phyloP scores from a whole-genome alignment of 2,888 invertebrate genomes.

The Drosophila vallismaia region DNA sequence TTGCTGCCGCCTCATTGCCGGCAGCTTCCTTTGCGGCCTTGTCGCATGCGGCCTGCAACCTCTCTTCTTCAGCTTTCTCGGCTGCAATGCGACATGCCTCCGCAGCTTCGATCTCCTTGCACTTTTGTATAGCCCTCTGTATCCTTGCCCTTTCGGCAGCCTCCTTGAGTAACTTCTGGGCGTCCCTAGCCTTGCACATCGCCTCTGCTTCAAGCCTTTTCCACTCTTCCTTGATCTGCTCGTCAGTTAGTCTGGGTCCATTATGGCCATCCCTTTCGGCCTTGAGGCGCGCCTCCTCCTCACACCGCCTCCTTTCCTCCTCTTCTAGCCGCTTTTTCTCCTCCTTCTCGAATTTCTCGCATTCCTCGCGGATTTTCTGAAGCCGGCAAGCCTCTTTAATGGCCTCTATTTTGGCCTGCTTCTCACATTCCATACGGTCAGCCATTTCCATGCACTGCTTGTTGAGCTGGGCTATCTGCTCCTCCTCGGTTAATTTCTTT shows the following conservation, averaged over 20 bases:
- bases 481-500: not conserved
- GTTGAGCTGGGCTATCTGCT: slow-evolving; percentile 22
- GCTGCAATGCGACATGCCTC: slow-evolving; percentile 19
- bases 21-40: not conserved
- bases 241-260: not conserved
- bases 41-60: not conserved
- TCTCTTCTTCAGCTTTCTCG: not conserved
- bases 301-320: slow-evolving; percentile 10
- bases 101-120: slow-evolving; percentile 3
- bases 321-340: not conserved
- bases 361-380: slow-evolving; percentile 9
- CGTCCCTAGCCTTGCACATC: slow-evolving; percentile 3
- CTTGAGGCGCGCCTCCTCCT: slow-evolving; percentile 6
- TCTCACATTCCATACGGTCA: slow-evolving; percentile 32
- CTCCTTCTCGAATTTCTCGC: slow-evolving; percentile 14
- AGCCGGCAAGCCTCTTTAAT: slow-evolving; percentile 22
- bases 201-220: slow-evolving; percentile 6
- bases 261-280: slow-evolving; percentile 5
- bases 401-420: slow-evolving; percentile 28
- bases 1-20: not conserved
- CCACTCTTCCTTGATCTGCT: slow-evolving; percentile 5
- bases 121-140: not conserved
- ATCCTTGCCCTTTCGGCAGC: slow-evolving; percentile 7
- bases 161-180: slow-evolving; percentile 7
- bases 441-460: slow-evolving; percentile 27